These are phyloP conservation scores for Crossoptilon crossoptilon DNA, from an alignment of 2,797 vertebrate species.

Conservation along the genomic window DNA sequence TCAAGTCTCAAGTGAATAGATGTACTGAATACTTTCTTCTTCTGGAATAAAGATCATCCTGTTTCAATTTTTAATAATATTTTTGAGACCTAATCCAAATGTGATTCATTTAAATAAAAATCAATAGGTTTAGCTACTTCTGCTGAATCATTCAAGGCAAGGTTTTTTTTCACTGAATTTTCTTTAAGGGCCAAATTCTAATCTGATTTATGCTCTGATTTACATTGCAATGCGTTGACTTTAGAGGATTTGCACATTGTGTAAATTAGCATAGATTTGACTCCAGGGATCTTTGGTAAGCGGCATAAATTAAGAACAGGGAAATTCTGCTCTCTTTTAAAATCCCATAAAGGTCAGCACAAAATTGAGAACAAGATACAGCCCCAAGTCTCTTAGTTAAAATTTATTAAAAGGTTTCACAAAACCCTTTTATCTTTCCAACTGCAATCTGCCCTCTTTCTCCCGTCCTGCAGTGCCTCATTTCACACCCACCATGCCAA, in stretches of 20 bases:
- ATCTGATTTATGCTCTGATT: conserved; percentile 47
- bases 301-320: conserved; percentile 60
- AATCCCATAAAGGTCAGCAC: conserved; percentile 61
- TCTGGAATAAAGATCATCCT: conserved; percentile 17
- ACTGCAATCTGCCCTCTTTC: background rate
- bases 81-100: conserved; percentile 1
- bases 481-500: background rate
- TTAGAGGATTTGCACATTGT: conserved; percentile 22
- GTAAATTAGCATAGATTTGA: conserved; percentile 53
- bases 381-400: conserved; percentile 40
- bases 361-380: conserved; percentile 44
- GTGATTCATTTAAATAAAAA: conserved; percentile 55
- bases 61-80: conserved; percentile 57
- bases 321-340: conserved; percentile 63
- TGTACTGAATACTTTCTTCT: conserved; percentile 16
- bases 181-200: conserved; percentile 16
- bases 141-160: conserved; percentile 48
- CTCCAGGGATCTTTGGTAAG: conserved; percentile 48
- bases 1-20: background rate
- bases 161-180: background rate
- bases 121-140: conserved; percentile 24
- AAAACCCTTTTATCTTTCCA: conserved; percentile 17
- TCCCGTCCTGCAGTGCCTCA: background rate
- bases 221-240: background rate
- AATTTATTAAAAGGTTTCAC: conserved; percentile 27